Conservation (phyloP, 2,888 invertebrate species). For the Drosophila algonquin region DNA sequence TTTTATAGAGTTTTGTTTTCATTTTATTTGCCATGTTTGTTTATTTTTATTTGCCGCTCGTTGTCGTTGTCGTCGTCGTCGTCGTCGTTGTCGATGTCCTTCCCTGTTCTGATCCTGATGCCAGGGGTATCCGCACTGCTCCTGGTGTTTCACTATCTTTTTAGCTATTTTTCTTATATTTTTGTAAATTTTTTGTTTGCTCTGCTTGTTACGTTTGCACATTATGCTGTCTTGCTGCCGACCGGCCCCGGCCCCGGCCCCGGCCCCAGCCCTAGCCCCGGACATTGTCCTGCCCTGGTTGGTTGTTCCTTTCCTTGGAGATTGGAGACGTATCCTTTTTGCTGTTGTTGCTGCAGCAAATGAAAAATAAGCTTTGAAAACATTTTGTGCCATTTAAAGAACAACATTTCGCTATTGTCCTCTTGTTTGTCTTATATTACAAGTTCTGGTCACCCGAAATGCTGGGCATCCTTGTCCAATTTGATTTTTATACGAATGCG, state of each 20-base stretch:
- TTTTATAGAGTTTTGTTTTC: slow-evolving; percentile 76
- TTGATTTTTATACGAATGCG: slow-evolving; percentile 70
- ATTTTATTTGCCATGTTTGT: slow-evolving; percentile 79
- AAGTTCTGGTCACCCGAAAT: slow-evolving; percentile 59
- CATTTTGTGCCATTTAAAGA: slow-evolving; percentile 80
- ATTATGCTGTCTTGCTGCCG: slow-evolving; percentile 46
- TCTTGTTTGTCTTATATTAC: slow-evolving; percentile 77
- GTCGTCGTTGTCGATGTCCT: slow-evolving; percentile 25
- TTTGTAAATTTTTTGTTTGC: slow-evolving; percentile 54
- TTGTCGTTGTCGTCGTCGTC: slow-evolving; percentile 31
- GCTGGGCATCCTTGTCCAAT: slow-evolving; percentile 58
- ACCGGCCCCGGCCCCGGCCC: background rate
- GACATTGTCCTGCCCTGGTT: slow-evolving; percentile 25
- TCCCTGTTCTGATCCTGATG: slow-evolving; percentile 17
- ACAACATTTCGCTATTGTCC: slow-evolving; percentile 68
- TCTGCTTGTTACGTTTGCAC: slow-evolving; percentile 39
- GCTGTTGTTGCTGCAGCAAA: slow-evolving; percentile 63
- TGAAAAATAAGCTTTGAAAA: slow-evolving; percentile 79
- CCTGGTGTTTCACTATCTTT: slow-evolving; percentile 55
- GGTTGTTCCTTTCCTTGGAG: slow-evolving; percentile 8
- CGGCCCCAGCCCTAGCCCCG: background rate
- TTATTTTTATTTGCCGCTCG: slow-evolving; percentile 75
- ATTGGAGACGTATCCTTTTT: slow-evolving; percentile 28
- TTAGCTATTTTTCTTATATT: slow-evolving; percentile 58
- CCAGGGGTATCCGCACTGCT: slow-evolving; percentile 9